phyloP scores from a whole-genome alignment of 1,140 invertebrate genomes.

The Cherax quadricarinatus region DNA sequence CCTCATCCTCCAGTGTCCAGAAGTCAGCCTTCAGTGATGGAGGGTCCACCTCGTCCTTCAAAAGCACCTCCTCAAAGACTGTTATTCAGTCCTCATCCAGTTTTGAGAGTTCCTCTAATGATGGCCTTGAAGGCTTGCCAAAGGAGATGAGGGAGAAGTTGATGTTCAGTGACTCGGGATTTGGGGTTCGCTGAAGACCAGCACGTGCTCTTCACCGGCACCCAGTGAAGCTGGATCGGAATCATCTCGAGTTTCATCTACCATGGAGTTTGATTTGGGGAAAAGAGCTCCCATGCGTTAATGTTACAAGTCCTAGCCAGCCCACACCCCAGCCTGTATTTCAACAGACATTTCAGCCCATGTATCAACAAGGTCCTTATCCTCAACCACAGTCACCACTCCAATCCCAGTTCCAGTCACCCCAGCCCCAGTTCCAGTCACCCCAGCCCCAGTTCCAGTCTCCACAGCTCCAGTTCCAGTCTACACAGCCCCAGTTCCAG shows the following conservation, averaged over 20 bases:
- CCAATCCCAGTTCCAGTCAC: neutral
- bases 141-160: slow-evolving; percentile 69
- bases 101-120: slow-evolving; percentile 48
- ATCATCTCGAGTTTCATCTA: slow-evolving; percentile 67
- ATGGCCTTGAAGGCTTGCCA: slow-evolving; percentile 63
- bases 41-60: slow-evolving; percentile 48
- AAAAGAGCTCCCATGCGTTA: slow-evolving; percentile 57
- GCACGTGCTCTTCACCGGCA: slow-evolving; percentile 69
- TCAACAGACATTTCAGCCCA: slow-evolving; percentile 15
- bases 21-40: slow-evolving; percentile 47
- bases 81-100: slow-evolving; percentile 59
- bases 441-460: slow-evolving; percentile 4
- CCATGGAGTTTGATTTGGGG: slow-evolving; percentile 66
- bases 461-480: neutral
- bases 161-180: slow-evolving; percentile 68
- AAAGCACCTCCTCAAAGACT: slow-evolving; percentile 42
- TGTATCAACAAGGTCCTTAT: neutral
- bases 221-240: slow-evolving; percentile 69
- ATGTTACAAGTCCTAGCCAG: slow-evolving; percentile 54
- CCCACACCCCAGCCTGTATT: slow-evolving; percentile 4
- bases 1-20: slow-evolving; percentile 46
- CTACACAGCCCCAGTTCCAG: neutral
- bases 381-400: neutral
- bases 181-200: slow-evolving; percentile 62
- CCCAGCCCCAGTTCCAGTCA: neutral